Conservation (phyloP, 2,797 vertebrate species). For the Xenentodon cancila region DNA sequence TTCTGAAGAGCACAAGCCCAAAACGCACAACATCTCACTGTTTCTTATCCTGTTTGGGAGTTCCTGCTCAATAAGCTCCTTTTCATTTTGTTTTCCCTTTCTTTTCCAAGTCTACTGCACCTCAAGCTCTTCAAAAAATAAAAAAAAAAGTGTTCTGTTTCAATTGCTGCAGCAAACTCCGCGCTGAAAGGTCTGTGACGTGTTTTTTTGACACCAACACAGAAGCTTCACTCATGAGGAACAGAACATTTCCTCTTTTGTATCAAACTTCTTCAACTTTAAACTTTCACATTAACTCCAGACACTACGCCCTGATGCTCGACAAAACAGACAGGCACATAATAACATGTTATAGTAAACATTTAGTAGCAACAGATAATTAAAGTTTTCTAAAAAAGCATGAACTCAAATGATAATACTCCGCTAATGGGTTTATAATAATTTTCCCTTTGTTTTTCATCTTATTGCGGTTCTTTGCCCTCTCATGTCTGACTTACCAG, state of each 20-base stretch:
- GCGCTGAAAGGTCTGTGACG: too few relatives aligned
- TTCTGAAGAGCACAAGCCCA: constrained; percentile 2
- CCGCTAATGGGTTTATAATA: constrained; percentile 51
- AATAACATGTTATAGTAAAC: constrained; percentile 21
- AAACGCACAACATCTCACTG: constrained; percentile 19
- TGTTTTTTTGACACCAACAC: too few relatives aligned
- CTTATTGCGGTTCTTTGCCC: constrained; percentile 41
- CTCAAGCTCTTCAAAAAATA: neutral
- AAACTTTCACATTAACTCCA: neutral
- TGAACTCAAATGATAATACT: constrained; percentile 35
- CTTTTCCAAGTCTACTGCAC: neutral
- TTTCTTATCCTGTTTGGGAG: constrained; percentile 26
- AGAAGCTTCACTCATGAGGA: too few relatives aligned
- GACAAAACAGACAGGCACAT: constrained; percentile 17
- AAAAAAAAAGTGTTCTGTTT: constrained; percentile 4
- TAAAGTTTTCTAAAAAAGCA: constrained; percentile 34
- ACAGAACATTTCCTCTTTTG: too few relatives aligned
- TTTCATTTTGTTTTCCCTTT: neutral
- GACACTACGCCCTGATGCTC: too few relatives aligned
- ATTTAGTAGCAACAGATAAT: constrained; percentile 42
- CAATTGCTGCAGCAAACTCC: too few relatives aligned
- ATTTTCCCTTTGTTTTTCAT: constrained; percentile 49
- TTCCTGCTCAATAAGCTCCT: constrained; percentile 19
- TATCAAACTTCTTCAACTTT: neutral
- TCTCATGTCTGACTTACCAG: constrained; percentile 25